These are phyloP conservation scores for Balearica regulorum DNA, from an alignment of 2,797 vertebrate species.

Conservation along the genomic window DNA sequence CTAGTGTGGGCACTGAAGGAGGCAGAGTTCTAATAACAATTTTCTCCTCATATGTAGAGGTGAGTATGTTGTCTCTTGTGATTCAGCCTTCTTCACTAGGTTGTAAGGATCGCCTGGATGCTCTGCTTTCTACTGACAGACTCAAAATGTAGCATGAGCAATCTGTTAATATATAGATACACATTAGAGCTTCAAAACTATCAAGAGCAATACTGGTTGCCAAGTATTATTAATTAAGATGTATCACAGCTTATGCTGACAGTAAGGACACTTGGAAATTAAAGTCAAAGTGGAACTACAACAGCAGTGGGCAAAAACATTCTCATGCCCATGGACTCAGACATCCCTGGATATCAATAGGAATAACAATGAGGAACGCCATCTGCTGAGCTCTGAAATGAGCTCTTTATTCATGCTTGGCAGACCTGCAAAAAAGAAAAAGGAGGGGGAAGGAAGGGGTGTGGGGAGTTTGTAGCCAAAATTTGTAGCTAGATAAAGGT, in stretches of 20 bases:
- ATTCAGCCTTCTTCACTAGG: not conserved
- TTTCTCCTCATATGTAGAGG: not conserved
- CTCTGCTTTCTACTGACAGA: not conserved
- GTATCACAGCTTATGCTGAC: not conserved
- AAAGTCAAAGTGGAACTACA: not conserved
- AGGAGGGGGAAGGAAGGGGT: not conserved
- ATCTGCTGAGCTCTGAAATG: conserved; percentile 49
- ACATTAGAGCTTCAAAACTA: not conserved
- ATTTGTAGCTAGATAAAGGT: conserved; percentile 1
- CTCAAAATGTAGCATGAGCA: not conserved
- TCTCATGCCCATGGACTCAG: not conserved
- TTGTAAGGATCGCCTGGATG: not conserved
- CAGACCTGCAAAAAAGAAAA: not conserved
- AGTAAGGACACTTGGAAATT: not conserved
- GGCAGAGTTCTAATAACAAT: not conserved
- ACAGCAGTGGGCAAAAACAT: not conserved
- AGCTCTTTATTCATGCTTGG: conserved; percentile 26
- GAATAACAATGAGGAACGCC: conserved; percentile 23
- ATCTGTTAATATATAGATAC: not conserved
- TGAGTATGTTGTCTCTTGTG: not conserved
- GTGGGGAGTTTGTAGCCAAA: not conserved
- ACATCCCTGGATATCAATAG: not conserved
- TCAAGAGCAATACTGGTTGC: not conserved
- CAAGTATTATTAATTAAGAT: not conserved
- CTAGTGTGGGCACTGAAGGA: rapidly evolving